Percentiles rank a stretch among this genome's conserved stretches.
phyloP scores from a whole-genome alignment of 1,140 invertebrate genomes.

The Anastatus disparis region DNA sequence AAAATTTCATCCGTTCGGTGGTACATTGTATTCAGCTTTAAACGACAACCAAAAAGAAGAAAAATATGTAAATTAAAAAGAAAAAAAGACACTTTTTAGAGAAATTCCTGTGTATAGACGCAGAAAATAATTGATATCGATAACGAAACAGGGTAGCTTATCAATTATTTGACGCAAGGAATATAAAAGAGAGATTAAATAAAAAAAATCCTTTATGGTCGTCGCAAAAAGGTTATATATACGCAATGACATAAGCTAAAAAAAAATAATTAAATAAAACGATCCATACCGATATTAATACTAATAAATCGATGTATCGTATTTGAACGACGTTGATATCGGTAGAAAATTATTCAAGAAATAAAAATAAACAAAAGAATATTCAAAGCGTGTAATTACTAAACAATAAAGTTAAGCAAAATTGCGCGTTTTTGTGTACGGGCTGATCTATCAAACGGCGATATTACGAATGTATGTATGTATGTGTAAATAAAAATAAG shows the following conservation, averaged over 20 bases:
- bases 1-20: conserved; percentile 7
- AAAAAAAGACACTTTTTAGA: too few species aligned
- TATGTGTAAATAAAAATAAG: neutral
- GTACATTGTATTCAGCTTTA: neutral
- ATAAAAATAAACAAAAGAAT: too few species aligned
- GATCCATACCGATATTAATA: conserved; percentile 22
- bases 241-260: neutral
- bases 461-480: conserved; percentile 39
- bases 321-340: conserved; percentile 12
- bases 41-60: conserved; percentile 8
- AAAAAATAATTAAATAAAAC: neutral
- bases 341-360: too few species aligned
- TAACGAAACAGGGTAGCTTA: conserved; percentile 67
- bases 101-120: conserved; percentile 41
- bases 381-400: conserved; percentile 8
- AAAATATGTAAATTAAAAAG: neutral
- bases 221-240: neutral
- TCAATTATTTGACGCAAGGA: conserved; percentile 61
- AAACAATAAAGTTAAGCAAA: too few species aligned
- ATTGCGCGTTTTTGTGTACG: conserved; percentile 24
- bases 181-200: conserved; percentile 40
- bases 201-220: neutral
- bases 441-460: conserved; percentile 40
- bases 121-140: conserved; percentile 57
- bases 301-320: neutral